Base-by-base conservation (phyloP, 2,888 invertebrate species). In the Phyllotreta cruciferae region DNA sequence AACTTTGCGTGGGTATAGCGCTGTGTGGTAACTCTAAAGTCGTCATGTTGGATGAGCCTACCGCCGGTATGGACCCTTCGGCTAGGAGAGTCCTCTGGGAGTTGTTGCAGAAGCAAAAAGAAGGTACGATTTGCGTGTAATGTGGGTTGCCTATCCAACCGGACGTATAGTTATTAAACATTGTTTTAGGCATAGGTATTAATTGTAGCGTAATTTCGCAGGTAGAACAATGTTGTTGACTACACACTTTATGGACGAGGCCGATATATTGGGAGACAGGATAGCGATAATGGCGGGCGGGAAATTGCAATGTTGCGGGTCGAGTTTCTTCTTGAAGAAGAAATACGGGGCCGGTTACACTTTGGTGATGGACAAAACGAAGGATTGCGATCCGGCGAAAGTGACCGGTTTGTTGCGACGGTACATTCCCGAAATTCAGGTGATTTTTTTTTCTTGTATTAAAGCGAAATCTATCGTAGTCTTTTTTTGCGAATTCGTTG, bases 201-300 rank as follows among this genome's bases (percentile, higher is more conserved):
- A n/a, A n/a, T 24, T 24, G 24, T 24, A 24, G 24, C 9, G 10
- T 42, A 55, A 37, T 62, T 49, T 60, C 41, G 6, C 67, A 82
- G 91, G 89, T 13, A 85, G 93, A 13, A 92, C 94, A 0, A 86
- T 95, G 75, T 83, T 95, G 42, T 82, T 95, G 62, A 90, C 93
- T 0, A 93, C 93, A 0, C 93, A 95, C 79, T 93, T 92, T 77
- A 94, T 94, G 94, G 94, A 94, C 74, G 94, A 95, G 81, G 94
- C 94, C 1, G 94, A 95, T 80, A 84, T 91, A 49, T 83, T 94
- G 1, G 94, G 94, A 0, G 94, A 94, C 80, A 85, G 93, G 47
- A 92, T 94, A 69, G 94, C 93, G 7, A 94, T 95, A 63, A 92
- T 95, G 92, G 88, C 92, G 1, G 87, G 87, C 50, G 94, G 94